Evolutionary conservation across 2,113 vertebrate genomes (phyloP), one percentile per base, ranked within the genome.

Genomic region (Labeo rohita): DNA sequence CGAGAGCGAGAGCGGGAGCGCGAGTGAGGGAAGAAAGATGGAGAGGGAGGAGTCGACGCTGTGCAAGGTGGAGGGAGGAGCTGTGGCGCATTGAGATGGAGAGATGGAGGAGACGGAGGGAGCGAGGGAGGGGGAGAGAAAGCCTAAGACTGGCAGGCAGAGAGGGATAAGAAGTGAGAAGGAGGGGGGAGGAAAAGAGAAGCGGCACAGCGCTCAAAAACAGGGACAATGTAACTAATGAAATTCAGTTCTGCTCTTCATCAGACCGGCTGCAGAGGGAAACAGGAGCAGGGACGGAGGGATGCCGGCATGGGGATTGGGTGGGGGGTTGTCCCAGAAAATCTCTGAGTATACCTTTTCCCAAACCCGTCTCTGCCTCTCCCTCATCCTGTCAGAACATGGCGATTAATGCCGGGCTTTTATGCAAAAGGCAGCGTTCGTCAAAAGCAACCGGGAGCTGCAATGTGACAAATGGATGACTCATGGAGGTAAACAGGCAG

Each of bases 1-100:
- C 90, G 90, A 93, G 91, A 91, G 87, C 90, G 89, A 92, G 92
- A 91, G 87, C 90, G 89, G 92, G 91, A 91, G 77, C 65, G 89
- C 88, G 90, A 92, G 82, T 80, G 86, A 77, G 82, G 72, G 50
- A 70, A 78, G 84, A 78, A 88, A 79, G 85, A 86, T 79, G 86
- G 86, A 87, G 86, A 87, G 87, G 89, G 87, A 90, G 89, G 89
- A 87, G 87, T 86, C 83, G 83, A 43, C 45, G 74, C 86, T 85
- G 90, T 85, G 90, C 85, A 88, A 90, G 88, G 87, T 87, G 86
- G 90, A 90, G 89, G 87, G 89, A 90, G 89, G 87, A 88, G 87
- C 83, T 47, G 86, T 81, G 86, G 86, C 77, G 84, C 83, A 88
- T 87, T 81, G 87, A 80, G 88, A 86, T 85, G 90, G 86, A 89